Conservation (phyloP, 1,140 invertebrate genomes). For the Trichoplusia ni region DNA sequence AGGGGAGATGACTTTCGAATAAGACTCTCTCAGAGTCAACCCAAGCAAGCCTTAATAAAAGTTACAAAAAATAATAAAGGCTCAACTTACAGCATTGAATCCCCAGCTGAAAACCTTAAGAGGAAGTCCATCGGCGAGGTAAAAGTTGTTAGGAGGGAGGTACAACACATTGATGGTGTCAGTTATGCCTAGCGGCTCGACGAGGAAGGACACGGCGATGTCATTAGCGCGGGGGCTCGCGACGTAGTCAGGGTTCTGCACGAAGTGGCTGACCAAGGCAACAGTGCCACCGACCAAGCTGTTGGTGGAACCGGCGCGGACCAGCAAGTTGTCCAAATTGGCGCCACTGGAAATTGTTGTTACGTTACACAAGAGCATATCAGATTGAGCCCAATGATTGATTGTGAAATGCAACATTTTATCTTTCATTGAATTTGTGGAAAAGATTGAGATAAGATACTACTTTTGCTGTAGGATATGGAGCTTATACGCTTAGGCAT, state of each 20-base stretch:
- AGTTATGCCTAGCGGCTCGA: conserved; percentile 41
- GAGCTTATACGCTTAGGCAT: too few relatives aligned
- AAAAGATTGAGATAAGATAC: too few relatives aligned
- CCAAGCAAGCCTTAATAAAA: too few relatives aligned
- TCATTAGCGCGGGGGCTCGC: conserved; percentile 45
- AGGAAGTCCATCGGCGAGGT: conserved; percentile 43
- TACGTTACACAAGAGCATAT: too few relatives aligned
- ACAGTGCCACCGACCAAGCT: conserved; percentile 48
- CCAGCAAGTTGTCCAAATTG: conserved; percentile 41
- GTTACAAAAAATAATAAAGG: background rate
- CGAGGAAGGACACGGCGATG: conserved; percentile 47
- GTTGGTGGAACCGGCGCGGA: conserved; percentile 59
- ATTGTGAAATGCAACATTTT: too few relatives aligned
- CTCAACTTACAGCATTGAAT: conserved; percentile 55
- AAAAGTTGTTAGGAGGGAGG: conserved; percentile 47
- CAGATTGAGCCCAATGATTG: too few relatives aligned
- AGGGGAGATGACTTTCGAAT: too few relatives aligned
- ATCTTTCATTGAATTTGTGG: too few relatives aligned
- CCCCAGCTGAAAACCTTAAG: conserved; percentile 61
- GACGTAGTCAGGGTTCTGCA: conserved; percentile 51
- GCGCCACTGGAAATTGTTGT: conserved; percentile 42
- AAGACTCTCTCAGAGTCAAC: too few relatives aligned
- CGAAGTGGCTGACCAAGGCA: conserved; percentile 24
- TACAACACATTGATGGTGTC: conserved; percentile 44
- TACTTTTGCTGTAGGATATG: too few relatives aligned